Percentiles rank a stretch among this genome's conserved stretches.
Conservation (phyloP, 2,888 invertebrate species). For the Euzophera pinguis region DNA sequence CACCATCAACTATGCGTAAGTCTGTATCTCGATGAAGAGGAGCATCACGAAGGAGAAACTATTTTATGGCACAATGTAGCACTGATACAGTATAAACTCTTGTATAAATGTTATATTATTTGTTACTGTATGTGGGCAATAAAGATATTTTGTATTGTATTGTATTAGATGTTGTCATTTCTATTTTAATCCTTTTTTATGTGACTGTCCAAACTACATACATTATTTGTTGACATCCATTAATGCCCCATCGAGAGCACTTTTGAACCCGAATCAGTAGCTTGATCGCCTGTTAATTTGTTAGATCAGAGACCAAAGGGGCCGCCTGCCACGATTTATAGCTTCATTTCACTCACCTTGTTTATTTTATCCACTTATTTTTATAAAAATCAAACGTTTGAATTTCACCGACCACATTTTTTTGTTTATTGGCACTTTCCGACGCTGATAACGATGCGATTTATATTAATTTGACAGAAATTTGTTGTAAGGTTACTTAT, state of each 20-base stretch:
- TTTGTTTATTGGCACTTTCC: slow-evolving; percentile 35
- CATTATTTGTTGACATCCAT: slow-evolving; percentile 64
- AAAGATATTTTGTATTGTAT: too few species aligned
- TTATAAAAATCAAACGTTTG: slow-evolving; percentile 36
- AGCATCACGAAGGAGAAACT: too few species aligned
- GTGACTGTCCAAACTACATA: slow-evolving; percentile 45
- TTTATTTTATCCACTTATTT: slow-evolving; percentile 53
- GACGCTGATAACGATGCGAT: slow-evolving; percentile 45
- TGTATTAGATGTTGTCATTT: too few species aligned
- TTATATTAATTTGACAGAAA: slow-evolving; percentile 34
- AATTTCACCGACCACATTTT: slow-evolving; percentile 32
- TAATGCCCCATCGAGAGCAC: slow-evolving; percentile 55
- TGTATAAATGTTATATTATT: too few species aligned
- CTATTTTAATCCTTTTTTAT: slow-evolving; percentile 12
- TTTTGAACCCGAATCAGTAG: slow-evolving; percentile 71
- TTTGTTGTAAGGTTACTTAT: slow-evolving; percentile 4
- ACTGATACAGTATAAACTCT: too few species aligned
- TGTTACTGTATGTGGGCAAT: too few species aligned
- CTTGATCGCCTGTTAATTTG: slow-evolving; percentile 78
- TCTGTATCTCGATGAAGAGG: too few species aligned
- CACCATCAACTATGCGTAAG: too few species aligned
- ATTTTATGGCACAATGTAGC: too few species aligned
- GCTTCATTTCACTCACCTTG: slow-evolving; percentile 67
- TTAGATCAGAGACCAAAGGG: slow-evolving; percentile 66
- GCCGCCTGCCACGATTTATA: slow-evolving; percentile 70